These are phyloP conservation scores for Bradypus variegatus DNA, from an alignment of 2,797 vertebrate species.

Conservation along the genomic window DNA sequence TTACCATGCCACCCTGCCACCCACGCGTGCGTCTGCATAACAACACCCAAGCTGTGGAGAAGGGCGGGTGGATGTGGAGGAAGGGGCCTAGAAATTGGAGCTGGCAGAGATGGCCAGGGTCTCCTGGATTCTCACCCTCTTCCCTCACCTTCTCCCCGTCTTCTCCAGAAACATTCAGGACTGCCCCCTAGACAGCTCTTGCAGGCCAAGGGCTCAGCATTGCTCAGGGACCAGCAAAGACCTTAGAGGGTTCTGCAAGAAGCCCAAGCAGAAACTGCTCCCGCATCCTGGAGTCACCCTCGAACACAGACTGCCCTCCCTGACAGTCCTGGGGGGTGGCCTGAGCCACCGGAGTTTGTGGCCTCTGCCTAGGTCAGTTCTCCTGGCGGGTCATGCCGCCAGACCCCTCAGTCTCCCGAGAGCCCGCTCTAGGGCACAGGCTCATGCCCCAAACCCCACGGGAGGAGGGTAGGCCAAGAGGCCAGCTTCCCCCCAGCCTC, in stretches of 20 bases:
- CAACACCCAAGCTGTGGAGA: slow-evolving; percentile 12
- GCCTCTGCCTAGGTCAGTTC: neutral
- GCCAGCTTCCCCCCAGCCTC: neutral
- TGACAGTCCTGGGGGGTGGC: neutral
- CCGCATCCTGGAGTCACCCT: neutral
- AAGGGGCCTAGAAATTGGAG: neutral
- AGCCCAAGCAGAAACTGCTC: neutral
- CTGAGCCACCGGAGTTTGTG: neutral
- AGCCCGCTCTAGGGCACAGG: neutral
- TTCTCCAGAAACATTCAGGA: neutral
- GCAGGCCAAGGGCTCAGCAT: neutral
- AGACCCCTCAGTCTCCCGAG: neutral
- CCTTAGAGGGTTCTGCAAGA: neutral
- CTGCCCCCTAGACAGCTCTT: neutral
- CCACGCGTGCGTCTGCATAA: slow-evolving; percentile 45
- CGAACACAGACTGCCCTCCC: neutral
- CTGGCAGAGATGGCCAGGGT: neutral
- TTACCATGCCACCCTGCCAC: slow-evolving; percentile 57
- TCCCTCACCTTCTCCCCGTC: neutral
- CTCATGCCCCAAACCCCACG: neutral
- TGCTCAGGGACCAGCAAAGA: neutral
- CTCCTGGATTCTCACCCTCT: neutral
- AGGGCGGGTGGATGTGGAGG: neutral
- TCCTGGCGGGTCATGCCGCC: neutral
- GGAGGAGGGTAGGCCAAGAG: neutral